Evolutionary conservation across 2,113 vertebrate species (phyloP).

Genomic region (Ovibos moschatus): DNA sequence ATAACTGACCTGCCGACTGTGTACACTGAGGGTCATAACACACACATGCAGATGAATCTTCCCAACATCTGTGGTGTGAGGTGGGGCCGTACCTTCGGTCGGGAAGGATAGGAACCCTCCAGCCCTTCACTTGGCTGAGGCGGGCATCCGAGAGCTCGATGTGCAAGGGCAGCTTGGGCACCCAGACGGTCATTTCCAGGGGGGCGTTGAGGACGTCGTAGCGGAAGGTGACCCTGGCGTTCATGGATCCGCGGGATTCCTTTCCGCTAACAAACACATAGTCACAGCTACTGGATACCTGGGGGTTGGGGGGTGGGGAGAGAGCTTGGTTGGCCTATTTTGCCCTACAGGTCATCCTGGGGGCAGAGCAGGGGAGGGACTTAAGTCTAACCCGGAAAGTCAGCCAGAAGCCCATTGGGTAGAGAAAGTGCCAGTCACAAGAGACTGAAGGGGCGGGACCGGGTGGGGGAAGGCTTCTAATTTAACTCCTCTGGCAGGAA

Average conservation of each 20-base stretch:
- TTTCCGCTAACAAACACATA: conserved; percentile 98
- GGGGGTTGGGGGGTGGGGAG: neutral
- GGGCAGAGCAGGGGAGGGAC: neutral
- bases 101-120: conserved; percentile 96
- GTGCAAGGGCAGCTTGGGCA: conserved; percentile 94
- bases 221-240: conserved; percentile 93
- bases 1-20: neutral
- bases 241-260: conserved; percentile 96
- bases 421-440: neutral
- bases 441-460: neutral
- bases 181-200: conserved; percentile 97
- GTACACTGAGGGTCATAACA: neutral
- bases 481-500: neutral
- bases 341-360: neutral
- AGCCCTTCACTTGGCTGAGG: conserved; percentile 98
- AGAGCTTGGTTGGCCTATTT: neutral
- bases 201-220: conserved; percentile 94
- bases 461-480: neutral
- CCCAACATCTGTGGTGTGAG: neutral
- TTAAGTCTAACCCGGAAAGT: neutral
- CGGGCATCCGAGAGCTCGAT: conserved; percentile 91
- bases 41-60: neutral
- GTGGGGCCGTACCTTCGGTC: conserved; percentile 87
- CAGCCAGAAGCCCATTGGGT: neutral
- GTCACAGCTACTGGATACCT: conserved; percentile 98